Percentiles rank a stretch among this genome's conserved stretches.
Evolutionary conservation across 1,140 invertebrate species (phyloP).

Genomic region (Physella acuta): DNA sequence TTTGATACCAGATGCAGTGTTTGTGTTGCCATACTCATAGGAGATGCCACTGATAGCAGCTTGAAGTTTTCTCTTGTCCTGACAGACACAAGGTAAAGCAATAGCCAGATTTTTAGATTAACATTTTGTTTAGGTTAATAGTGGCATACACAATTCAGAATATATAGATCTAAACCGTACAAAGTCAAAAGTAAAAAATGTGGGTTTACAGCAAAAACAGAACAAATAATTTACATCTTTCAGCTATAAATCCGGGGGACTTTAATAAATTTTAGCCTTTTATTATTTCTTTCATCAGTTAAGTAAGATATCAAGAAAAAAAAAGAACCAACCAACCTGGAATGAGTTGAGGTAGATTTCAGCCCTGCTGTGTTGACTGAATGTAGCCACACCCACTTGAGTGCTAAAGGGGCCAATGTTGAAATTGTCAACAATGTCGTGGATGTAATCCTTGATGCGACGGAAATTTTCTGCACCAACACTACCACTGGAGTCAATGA

Average conservation of each 20-base stretch:
- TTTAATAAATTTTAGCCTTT: no score
- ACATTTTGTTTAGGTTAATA: no score
- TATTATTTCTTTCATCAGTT: no score
- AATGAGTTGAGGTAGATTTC: constrained; percentile 48
- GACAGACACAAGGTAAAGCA: no score
- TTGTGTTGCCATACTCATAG: constrained; percentile 51
- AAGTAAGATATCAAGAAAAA: no score
- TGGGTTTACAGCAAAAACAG: no score
- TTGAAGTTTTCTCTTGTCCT: constrained; percentile 37
- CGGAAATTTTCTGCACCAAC: constrained; percentile 46
- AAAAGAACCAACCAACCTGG: not conserved
- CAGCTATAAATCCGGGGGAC: no score
- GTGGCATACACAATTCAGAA: no score
- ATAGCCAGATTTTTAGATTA: no score
- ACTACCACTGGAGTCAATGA: constrained; percentile 52
- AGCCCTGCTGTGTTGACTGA: constrained; percentile 38
- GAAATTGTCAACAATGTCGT: constrained; percentile 41
- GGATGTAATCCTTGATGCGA: constrained; percentile 43
- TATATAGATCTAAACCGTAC: no score
- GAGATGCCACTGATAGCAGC: constrained; percentile 44
- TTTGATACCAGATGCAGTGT: constrained; percentile 47
- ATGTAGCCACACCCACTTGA: constrained; percentile 45
- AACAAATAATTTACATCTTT: no score
- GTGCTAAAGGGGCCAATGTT: constrained; percentile 42
- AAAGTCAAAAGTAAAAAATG: no score